Evolutionary conservation across 2,113 vertebrate species (phyloP).

Genomic region (Tragelaphus strepsiceros): DNA sequence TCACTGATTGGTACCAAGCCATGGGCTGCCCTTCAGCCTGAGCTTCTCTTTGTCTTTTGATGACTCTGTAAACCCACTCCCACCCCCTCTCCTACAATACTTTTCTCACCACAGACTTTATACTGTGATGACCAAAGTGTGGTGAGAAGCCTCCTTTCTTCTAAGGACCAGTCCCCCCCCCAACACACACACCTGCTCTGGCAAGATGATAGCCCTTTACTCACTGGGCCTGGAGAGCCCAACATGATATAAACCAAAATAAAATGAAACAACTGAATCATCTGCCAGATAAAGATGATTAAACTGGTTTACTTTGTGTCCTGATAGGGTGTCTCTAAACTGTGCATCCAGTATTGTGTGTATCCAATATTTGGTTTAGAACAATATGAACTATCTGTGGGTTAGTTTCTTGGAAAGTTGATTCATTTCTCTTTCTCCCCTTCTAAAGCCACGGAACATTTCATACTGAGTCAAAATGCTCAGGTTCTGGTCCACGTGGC

Average conservation of each 20-base stretch:
- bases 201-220: background rate
- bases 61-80: too few species aligned
- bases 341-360: background rate
- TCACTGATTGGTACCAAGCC: background rate
- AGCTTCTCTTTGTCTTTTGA: background rate
- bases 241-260: background rate
- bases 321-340: conserved; percentile 30
- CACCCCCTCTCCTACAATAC: background rate
- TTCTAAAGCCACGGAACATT: conserved; percentile 3
- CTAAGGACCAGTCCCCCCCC: background rate
- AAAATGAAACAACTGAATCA: conserved; percentile 41
- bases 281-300: conserved; percentile 19
- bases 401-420: conserved; percentile 45
- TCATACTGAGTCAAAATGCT: conserved; percentile 9
- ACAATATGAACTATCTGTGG: background rate
- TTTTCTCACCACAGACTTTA: background rate
- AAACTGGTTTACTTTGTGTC: background rate
- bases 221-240: background rate
- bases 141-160: background rate
- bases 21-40: background rate
- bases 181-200: background rate
- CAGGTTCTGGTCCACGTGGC: background rate
- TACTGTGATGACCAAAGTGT: background rate
- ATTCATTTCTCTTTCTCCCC: conserved; percentile 9
- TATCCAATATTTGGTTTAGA: background rate